Conservation (phyloP, 2,797 vertebrate genomes). For the Distichodus sexfasciatus region DNA sequence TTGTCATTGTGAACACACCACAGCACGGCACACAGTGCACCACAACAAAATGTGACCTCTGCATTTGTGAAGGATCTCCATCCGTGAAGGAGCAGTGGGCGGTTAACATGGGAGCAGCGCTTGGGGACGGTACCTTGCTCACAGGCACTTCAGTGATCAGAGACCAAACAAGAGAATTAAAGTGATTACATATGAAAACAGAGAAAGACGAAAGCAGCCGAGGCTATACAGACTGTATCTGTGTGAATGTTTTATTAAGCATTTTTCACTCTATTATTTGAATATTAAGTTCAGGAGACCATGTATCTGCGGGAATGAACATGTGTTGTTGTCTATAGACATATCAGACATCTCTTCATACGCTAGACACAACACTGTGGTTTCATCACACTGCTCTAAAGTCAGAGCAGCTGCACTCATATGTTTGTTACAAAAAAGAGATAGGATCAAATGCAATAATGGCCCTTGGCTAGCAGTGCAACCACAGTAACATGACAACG, state of each 20-base stretch:
- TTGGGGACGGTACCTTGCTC: no score
- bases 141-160: no score
- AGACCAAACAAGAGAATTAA: no score
- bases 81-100: no score
- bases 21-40: no score
- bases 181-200: neutral
- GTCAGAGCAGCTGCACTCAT: constrained; percentile 9
- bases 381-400: constrained; percentile 35
- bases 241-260: constrained; percentile 67
- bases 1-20: no score
- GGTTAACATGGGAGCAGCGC: no score
- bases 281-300: constrained; percentile 64
- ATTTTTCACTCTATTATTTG: constrained; percentile 68
- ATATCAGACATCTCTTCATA: constrained; percentile 58
- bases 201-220: neutral
- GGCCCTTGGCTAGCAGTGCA: constrained; percentile 16
- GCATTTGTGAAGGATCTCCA: no score
- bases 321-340: constrained; percentile 48
- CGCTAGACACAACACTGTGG: constrained; percentile 56
- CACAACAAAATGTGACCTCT: no score
- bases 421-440: constrained; percentile 30
- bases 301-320: constrained; percentile 52
- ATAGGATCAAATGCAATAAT: constrained; percentile 31
- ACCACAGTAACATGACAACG: constrained; percentile 16
- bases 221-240: constrained; percentile 61